Percentiles rank a stretch among this genome's conserved stretches.
phyloP scores from a whole-genome alignment of 2,888 invertebrate genomes.

The Sycophila texana region DNA sequence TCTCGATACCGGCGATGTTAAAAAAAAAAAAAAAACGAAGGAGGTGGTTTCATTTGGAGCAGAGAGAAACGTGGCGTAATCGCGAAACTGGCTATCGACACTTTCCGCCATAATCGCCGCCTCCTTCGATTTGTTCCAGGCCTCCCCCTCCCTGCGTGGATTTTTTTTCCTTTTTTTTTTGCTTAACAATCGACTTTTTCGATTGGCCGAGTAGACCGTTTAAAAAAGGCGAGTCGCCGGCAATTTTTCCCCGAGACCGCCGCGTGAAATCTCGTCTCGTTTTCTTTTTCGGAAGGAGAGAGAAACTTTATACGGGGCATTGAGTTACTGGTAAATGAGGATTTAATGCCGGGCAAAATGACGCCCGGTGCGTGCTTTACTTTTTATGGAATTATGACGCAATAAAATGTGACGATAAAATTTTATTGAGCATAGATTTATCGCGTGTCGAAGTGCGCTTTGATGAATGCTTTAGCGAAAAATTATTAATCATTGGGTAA shows the following conservation, averaged over 20 bases:
- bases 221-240: not conserved
- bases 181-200: not conserved
- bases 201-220: not conserved
- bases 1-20: slow-evolving; percentile 33
- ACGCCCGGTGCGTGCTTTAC: not conserved
- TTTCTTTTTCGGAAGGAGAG: not conserved
- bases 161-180: slow-evolving; percentile 5
- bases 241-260: not conserved
- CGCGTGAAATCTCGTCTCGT: not conserved
- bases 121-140: not conserved
- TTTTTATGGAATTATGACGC: not conserved
- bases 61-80: slow-evolving; percentile 34
- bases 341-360: too few relatives aligned
- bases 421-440: too few relatives aligned
- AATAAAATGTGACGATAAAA: not conserved
- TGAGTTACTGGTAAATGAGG: too few relatives aligned
- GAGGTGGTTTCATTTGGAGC: slow-evolving; percentile 35
- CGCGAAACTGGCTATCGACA: slow-evolving; percentile 33
- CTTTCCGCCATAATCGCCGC: slow-evolving; percentile 31
- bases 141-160: not conserved
- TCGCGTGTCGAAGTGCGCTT: too few relatives aligned
- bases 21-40: too few relatives aligned
- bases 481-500: too few relatives aligned
- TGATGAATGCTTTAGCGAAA: too few relatives aligned
- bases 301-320: too few relatives aligned